Conservation (phyloP, 2,888 invertebrate genomes). For the Syrista parreyssii region DNA sequence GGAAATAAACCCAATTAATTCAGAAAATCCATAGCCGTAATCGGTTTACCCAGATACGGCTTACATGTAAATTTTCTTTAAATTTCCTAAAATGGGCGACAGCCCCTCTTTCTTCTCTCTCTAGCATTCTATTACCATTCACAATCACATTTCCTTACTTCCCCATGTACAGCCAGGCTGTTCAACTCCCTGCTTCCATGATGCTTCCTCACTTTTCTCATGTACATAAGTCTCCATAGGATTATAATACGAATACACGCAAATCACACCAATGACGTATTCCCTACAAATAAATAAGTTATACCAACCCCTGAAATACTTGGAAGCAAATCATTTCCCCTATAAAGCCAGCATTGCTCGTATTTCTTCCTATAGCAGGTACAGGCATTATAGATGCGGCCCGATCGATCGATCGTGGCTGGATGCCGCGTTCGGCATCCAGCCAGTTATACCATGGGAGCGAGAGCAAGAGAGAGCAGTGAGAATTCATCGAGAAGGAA, state of each 20-base stretch:
- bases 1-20: not conserved
- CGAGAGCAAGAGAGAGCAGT: not conserved
- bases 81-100: not conserved
- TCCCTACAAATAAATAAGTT: not conserved
- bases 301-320: not conserved
- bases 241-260: not conserved
- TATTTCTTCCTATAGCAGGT: not conserved
- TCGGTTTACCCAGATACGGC: not conserved
- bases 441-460: not conserved
- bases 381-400: not conserved
- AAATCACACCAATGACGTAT: not conserved
- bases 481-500: not conserved
- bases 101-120: too few species aligned
- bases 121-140: not conserved
- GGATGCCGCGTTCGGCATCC: not conserved
- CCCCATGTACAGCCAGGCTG: not conserved
- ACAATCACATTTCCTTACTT: not conserved
- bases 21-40: not conserved
- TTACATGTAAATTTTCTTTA: not conserved
- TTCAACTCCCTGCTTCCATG: not conserved
- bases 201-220: not conserved
- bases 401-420: not conserved
- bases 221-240: not conserved
- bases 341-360: not conserved
- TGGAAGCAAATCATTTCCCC: not conserved